Evolutionary conservation across 2,888 invertebrate species (phyloP).

Genomic region (Cataglyphis livida): DNA sequence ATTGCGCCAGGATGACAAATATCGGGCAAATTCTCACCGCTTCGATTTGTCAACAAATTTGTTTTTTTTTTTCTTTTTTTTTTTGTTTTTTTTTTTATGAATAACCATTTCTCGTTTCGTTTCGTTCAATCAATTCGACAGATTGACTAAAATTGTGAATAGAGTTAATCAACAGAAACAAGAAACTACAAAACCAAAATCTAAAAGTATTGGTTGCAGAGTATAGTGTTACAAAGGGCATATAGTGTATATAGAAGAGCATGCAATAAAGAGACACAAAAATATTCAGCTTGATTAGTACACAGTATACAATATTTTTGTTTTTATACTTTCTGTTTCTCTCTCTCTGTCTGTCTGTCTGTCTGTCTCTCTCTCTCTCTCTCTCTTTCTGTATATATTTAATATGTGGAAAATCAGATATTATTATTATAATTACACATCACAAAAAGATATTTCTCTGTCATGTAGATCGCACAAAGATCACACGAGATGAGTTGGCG

Average conservation of each 20-base stretch:
- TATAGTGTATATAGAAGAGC: too few relatives aligned
- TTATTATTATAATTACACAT: background rate
- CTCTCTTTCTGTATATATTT: background rate
- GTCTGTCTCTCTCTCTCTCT: background rate
- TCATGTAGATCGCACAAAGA: background rate
- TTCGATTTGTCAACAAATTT: conserved; percentile 56
- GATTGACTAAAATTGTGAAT: conserved; percentile 30
- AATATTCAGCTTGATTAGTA: background rate
- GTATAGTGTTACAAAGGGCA: background rate
- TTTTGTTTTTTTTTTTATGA: background rate
- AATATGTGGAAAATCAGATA: background rate
- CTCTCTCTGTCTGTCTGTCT: background rate
- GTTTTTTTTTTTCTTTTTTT: background rate
- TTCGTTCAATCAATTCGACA: conserved; percentile 32
- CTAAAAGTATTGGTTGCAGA: background rate
- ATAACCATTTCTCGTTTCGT: conserved; percentile 13
- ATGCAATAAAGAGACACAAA: background rate
- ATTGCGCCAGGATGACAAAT: conserved; percentile 17
- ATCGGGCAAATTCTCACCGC: conserved; percentile 57
- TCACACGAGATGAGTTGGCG: background rate
- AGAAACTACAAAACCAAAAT: background rate
- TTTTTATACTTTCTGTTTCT: background rate
- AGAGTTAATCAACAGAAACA: conserved; percentile 27
- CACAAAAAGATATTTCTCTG: background rate
- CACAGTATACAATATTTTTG: background rate